These are phyloP conservation scores for Diplosoma virens DNA, from an alignment of 23 tunicate species.

Conservation along the genomic window DNA sequence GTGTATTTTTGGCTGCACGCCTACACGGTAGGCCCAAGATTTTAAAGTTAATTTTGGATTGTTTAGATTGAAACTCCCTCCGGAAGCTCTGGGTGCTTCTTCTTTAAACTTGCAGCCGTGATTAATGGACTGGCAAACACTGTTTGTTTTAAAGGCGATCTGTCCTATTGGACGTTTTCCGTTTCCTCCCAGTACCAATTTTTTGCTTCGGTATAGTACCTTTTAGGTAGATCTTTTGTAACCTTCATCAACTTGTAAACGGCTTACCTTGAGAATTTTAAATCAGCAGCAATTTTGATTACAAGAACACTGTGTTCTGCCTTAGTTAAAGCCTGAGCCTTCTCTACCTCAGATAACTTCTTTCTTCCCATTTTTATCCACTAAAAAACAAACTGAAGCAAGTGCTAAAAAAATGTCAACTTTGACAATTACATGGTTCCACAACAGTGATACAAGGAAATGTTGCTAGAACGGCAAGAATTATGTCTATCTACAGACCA, in stretches of 20 bases:
- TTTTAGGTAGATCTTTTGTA: neutral
- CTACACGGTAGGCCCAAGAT: constrained; percentile 12
- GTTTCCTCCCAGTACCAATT: constrained; percentile 9
- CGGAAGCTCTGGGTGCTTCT: constrained; percentile 24
- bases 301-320: neutral
- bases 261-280: constrained; percentile 2
- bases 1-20: constrained; percentile 18
- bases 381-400: neutral
- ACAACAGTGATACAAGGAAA: neutral
- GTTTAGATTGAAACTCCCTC: constrained; percentile 5
- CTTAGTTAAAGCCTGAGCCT: constrained; percentile 17
- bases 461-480: constrained; percentile 3
- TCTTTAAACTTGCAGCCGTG: constrained; percentile 16
- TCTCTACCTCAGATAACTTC: constrained; percentile 16
- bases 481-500: neutral
- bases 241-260: constrained; percentile 19
- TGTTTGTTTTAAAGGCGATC: neutral
- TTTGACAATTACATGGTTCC: constrained; percentile 6
- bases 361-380: neutral
- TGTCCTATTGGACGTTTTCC: neutral
- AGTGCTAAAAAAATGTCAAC: neutral
- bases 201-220: constrained; percentile 5
- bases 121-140: constrained; percentile 19
- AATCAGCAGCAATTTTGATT: constrained; percentile 1
- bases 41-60: constrained; percentile 13